Base-by-base conservation (phyloP, 2,797 vertebrate species). In the Sphenopsis melanotis region DNA sequence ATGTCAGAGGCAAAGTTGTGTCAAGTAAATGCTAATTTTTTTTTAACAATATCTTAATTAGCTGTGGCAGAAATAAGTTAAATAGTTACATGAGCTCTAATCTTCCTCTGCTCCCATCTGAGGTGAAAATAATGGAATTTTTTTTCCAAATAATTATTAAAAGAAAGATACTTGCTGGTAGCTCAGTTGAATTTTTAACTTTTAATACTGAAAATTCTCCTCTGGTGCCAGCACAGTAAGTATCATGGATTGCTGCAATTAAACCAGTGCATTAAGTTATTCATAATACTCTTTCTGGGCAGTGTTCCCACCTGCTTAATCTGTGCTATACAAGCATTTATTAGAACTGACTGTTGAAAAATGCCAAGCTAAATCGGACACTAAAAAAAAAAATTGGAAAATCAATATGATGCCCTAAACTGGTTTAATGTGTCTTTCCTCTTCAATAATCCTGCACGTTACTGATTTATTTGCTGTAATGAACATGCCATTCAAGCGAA, bases 331-430 rank as follows among this genome's bases (percentile, higher is more conserved):
- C 90, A 96, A 96, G 93, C 39, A 59, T 98, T 97, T 95, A 97
- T 98, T 96, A 96, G 94, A 97, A 96, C 94, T 97, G 93, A 98
- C 97, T 97, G 96, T 96, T 95, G 96, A 97, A 97, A 98, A 97
- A 97, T 39, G 93, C 93, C 95, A 82, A 95, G 89, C 96, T 97
- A 97, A 97, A 95, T 97, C 29, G 5, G 93, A 93, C 87, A 92
- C 94, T 96, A 77, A 56, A 74, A 86, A 80, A 71, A 65, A 80
- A 37, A 68, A 22, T 68, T 93, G 78, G 61, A 94, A 95, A 95
- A 98, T 96, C 91, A 85, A 95, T 95, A 75, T 29, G 94, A 96
- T 97, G 97, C 97, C 96, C 79, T 95, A 95, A 98, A 98, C 94
- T 96, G 92, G 96, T 96, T 98, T 97, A 96, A 95, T 96, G 89